Evolutionary conservation across 2,797 vertebrate species (phyloP).

Genomic region (Coracias cyanogaster): DNA sequence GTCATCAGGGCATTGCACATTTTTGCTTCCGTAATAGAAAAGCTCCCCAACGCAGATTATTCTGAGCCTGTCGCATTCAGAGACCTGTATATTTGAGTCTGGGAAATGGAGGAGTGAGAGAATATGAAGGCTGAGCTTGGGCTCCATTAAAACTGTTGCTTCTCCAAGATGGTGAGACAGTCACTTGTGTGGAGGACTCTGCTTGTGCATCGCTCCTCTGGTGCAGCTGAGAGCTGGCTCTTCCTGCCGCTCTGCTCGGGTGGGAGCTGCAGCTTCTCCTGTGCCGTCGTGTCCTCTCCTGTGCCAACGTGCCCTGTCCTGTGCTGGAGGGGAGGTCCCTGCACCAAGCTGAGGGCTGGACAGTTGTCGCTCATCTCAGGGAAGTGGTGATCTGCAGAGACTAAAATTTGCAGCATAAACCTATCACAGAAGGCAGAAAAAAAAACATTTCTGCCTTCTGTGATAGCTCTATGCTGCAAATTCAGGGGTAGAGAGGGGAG

Average conservation of each 20-base stretch:
- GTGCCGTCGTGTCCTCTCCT: fast-evolving
- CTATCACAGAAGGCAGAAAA: background rate
- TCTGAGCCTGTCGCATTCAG: background rate
- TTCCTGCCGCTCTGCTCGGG: fast-evolving
- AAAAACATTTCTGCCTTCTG: background rate
- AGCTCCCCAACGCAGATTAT: background rate
- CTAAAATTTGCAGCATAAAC: no score
- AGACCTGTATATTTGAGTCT: background rate
- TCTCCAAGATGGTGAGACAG: background rate
- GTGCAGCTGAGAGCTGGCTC: no score
- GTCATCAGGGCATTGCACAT: background rate
- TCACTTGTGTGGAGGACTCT: background rate
- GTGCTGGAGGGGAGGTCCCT: background rate
- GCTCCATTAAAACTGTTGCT: background rate
- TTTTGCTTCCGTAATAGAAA: background rate
- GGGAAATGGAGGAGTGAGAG: background rate
- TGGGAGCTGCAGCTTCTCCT: fast-evolving
- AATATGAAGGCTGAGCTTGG: background rate
- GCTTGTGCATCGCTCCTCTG: fast-evolving
- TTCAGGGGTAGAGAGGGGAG: fast-evolving
- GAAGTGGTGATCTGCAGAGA: fast-evolving
- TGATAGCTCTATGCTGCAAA: fast-evolving
- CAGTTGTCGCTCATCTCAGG: background rate
- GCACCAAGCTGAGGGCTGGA: background rate
- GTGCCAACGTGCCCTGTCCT: background rate